Evolutionary conservation across 2,797 vertebrate genomes (phyloP), one percentile per base, ranked within the genome.

Genomic region (Phoeniculus purpureus): DNA sequence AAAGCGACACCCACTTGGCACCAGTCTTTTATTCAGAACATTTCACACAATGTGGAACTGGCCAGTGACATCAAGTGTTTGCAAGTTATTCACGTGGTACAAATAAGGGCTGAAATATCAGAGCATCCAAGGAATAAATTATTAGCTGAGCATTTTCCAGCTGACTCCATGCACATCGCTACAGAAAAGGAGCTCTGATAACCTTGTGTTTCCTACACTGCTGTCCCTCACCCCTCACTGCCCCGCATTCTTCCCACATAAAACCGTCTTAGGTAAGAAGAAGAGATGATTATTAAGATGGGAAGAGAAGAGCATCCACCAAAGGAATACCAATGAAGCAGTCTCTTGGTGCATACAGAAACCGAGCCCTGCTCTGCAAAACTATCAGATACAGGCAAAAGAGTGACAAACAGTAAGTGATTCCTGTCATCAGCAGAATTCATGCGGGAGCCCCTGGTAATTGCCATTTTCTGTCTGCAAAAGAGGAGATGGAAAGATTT

Each of bases 231-330:
- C 75, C 62, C 70, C 75, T 85, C 76, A 15, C 68, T 94, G 84
- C 56, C 70, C 90, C 76, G 26, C n/a, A 65, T 89, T 91, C 90
- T 93, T 77, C 75, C 71, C 48, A n/a, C 23, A 74, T 34, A 85
- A 92, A 90, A 21, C 73, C 58, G 52, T 76, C 31, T 34, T 55
- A 95, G 96, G 95, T 94, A 94, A 96, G 92, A 85, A 68, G 85
- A 87, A 73, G 76, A 96, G 95, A 96, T 95, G 50, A 95, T 92
- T 95, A 94, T 96, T 96, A 96, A 96, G 95, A 96, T 96, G 95
- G 79, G 79, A 96, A 73, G 54, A 85, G 81, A 83, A 83, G 67
- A 94, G 47, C 60, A 34, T 81, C 92, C 60, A 73, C 54, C 25
- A 61, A 89, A 92, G 66, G 94, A 96, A 96, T 96, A 94, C 60